Base-by-base conservation (phyloP, 2,888 invertebrate species). In the Diaperis boleti region DNA sequence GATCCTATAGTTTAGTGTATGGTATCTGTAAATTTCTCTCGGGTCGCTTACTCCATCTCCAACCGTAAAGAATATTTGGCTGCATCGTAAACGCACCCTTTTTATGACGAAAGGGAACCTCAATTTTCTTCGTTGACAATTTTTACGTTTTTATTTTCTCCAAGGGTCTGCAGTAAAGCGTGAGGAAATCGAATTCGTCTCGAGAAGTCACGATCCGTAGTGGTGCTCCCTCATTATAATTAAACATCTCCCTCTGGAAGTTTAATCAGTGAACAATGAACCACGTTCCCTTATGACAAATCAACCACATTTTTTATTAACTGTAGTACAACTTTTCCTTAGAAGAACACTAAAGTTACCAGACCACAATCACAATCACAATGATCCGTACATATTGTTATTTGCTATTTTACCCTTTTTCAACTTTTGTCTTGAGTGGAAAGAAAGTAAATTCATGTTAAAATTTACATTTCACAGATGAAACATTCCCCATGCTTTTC, bases 161-260 rank as follows among this genome's bases (percentile, higher is more conserved):
- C 45, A 42, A 49, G 35, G 45, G 45, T 45, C 45, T 6, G 33
- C 47, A 49, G 37, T 35, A 37, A 49, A 35, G 49, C 49, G 49
- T 49, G 49, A 33, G 49, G 31, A 10, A 49, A 52, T 52, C 52
- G 52, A 52, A 52, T 52, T 52, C 39, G 37, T 26, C 22, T 37
- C 18, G 42, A 31, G 29, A 29, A 26, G 54, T 54, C 54, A 54
- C 54, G 41, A 54, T 54, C 42, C 54, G 54, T 42, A 54, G 41
- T 42, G 54, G 31, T 45, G 44, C 41, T 55, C 45, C 59, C 57
- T 49, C 47, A 35, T 59, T 59, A 59, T 59, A 59, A 59, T 59
- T 59, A 59, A 47, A 45, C 59, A 59, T 37, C 47, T 44, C 45
- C 39, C 37, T 52, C n/a, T n/a, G n/a, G n/a, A n/a, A n/a, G n/a